Evolutionary conservation across 92 coral and sea anemone species (phyloP), one percentile per base, ranked within the genome.

Genomic region (Anthopleura xanthogrammica): DNA sequence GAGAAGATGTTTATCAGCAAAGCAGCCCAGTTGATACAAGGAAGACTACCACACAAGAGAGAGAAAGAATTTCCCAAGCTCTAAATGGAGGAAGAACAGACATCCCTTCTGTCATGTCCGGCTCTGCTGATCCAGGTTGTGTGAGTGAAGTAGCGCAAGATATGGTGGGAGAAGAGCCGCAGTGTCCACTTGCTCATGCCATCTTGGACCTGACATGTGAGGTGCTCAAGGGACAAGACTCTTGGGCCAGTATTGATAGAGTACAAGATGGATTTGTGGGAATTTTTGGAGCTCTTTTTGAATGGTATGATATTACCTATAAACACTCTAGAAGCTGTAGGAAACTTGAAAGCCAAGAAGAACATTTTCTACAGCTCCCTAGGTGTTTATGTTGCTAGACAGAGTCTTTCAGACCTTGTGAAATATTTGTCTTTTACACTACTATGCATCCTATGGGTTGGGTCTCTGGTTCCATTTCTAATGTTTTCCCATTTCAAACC

Each of bases 221-320:
- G 82, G 85, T 96, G 14, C 91, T 96, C 41, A 76, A 91, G 71
- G 94, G 92, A 36, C 93, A 81, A 12, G 82, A 83, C 3, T 94
- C 99, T 3, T 96, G 99, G 99, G 86, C 93, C 29, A 87, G 95
- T 42, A 78, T 94, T 72, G 98, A 96, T 78, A 83, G 95, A 36
- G 98, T 96, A 6, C 99, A 96, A 76, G 89, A 89, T 54, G 89
- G 92, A 55, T 90, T 93, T 68, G 81, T 80, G 70, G 93, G 93
- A 41, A 91, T 85, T 10, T 89, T 96, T 85, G 98, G 92, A 24
- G 94, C 93, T 23, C 88, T 96, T 19, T 89, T 96, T 84, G 99
- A 96, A 85, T 96, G 99, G 99, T 90, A 83, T 68, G 87, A 46
- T 46, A 46, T 46, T 5, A 5, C 9, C 7, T 5, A 46, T 46